These are phyloP conservation scores for Dendroctonus valens DNA, from an alignment of 1,140 invertebrate species.

Conservation along the genomic window DNA sequence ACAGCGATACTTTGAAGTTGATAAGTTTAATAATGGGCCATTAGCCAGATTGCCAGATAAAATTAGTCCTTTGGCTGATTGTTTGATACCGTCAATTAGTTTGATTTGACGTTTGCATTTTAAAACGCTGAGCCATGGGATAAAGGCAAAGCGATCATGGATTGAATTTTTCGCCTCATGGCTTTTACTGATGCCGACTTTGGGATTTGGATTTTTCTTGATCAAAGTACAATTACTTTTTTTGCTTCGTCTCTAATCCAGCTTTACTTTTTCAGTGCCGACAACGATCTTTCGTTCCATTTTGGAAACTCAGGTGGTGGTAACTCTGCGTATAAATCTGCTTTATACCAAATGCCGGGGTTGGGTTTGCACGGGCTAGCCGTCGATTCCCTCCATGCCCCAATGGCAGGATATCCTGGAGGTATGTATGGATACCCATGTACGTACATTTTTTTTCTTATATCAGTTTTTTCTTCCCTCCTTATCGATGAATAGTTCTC, in stretches of 20 bases:
- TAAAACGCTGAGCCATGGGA: constrained; percentile 16
- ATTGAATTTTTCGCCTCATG: constrained; percentile 5
- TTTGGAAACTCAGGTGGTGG: constrained; percentile 56
- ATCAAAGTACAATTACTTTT: no score
- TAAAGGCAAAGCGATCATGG: background rate
- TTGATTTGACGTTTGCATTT: constrained; percentile 22
- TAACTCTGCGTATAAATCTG: constrained; percentile 51
- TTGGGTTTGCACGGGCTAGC: constrained; percentile 58
- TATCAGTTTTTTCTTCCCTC: background rate
- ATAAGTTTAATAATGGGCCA: constrained; percentile 47
- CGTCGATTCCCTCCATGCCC: constrained; percentile 61
- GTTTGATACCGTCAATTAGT: constrained; percentile 37
- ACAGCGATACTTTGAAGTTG: constrained; percentile 41
- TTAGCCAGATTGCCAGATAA: constrained; percentile 43
- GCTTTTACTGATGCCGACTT: background rate
- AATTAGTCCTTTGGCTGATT: constrained; percentile 27
- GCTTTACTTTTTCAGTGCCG: constrained; percentile 45
- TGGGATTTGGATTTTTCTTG: no score
- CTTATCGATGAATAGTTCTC: background rate
- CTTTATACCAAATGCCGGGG: constrained; percentile 56
- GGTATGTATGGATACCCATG: constrained; percentile 40
- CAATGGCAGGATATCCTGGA: constrained; percentile 59
- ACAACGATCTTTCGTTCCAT: constrained; percentile 57
- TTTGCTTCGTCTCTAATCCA: no score
- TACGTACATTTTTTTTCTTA: background rate